Evolutionary conservation across 2,888 invertebrate genomes (phyloP), one percentile per base, ranked within the genome.

Genomic region (Stomorhina lunata): DNA sequence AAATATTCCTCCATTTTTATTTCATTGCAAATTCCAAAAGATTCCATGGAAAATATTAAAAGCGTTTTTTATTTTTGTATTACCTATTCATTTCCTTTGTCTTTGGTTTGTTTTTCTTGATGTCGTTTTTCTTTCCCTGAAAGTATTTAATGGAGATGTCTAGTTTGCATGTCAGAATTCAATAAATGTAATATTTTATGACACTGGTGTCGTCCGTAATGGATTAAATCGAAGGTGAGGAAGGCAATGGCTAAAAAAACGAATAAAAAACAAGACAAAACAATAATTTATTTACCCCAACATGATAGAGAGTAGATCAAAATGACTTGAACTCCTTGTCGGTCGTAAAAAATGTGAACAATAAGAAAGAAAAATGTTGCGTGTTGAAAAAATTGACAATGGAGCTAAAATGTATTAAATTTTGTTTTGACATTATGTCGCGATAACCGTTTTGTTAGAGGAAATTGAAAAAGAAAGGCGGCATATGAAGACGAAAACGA

Each of bases 121-220:
- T n/a, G n/a, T n/a, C n/a, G n/a, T n/a, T n/a, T n/a, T n/a, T n/a
- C n/a, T n/a, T n/a, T n/a, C n/a, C n/a, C n/a, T 7, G 0, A 22
- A 50, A 50, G 12, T 61, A 69, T 20, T 65, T 73, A 63, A 68
- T 73, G 53, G n/a, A 73, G 73, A 73, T 80, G 68, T 55, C 50
- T 40, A 34, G 53, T 73, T 80, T 63, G 80, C 80, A 80, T 80
- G 80, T 80, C 53, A 12, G 61, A 29, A 43, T 53, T 73, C 68
- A 80, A 80, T 80, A 73, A 66, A 34, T 45, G 10, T 68, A 53
- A 34, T 12, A 37, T 73, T 80, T 80, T 73, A 73, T 80, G 73
- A 73, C 43, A 40, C 40, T 29, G 50, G 61, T 48, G 53, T 63
- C 17, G 61, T 61, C 53, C 59, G 32, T 50, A 80, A 68, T 59